Evolutionary conservation across 2,888 invertebrate genomes (phyloP), one percentile per base, ranked within the genome.

Genomic region (Perizoma flavofasciatum): DNA sequence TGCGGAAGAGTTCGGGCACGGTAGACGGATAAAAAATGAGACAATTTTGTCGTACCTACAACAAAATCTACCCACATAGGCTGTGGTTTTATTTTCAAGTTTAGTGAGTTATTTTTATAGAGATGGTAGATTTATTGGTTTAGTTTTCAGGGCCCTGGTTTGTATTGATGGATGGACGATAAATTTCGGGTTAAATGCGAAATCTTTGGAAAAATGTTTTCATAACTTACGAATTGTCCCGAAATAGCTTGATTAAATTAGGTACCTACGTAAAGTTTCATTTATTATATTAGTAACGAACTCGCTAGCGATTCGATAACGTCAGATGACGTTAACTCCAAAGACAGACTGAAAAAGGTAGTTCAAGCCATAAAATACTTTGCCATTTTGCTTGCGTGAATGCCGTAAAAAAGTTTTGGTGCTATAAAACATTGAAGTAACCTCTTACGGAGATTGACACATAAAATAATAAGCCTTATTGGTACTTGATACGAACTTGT

Each of bases 91-190:
- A 49, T 59, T 62, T 58, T 59, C 48, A 50, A 55, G 59, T 46
- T 55, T 4, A 22, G 61, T 47, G 45, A 37, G 44, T 49, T 49
- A 52, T 64, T 61, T 64, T 62, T 65, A 55, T 57, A 22, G 56
- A 45, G 43, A 51, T 56, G 11, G 46, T n/a, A 43, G 50, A 52
- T 64, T 67, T 67, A 67, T 61, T 58, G 47, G 46, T 49, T 55
- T 58, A 58, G 56, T 62, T 61, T 59, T 65, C 54, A 61, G 57
- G 50, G 55, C 45, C 35, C 49, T n/a, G 45, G 10, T 43, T 44
- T 44, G 53, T 45, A 35, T 22, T 51, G 54, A 61, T 61, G 9
- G 58, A 51, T 44, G 41, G 49, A 32, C 34, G 7, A 58, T 58
- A 50, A 61, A 61, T 51, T 46, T 40, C 10, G 49, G 11, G 37